These are phyloP conservation scores for Sakesphorus luctuosus DNA, from an alignment of 2,113 vertebrate genomes.

Conservation along the genomic window DNA sequence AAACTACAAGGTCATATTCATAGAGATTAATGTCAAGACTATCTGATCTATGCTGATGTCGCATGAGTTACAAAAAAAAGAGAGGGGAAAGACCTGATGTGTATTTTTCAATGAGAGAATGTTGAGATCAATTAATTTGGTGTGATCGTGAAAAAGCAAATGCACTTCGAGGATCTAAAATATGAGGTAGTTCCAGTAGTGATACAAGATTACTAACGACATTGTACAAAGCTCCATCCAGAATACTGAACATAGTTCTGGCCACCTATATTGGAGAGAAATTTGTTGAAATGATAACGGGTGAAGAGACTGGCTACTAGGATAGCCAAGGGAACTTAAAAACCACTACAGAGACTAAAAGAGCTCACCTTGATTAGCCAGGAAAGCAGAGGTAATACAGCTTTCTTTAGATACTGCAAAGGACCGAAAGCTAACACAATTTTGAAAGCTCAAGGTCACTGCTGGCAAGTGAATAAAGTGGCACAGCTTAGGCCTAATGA, in stretches of 20 bases:
- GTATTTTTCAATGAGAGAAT: neutral
- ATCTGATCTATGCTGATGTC: neutral
- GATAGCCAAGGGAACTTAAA: neutral
- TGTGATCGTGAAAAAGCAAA: neutral
- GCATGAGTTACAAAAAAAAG: neutral
- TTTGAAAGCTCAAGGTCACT: neutral
- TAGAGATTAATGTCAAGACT: neutral
- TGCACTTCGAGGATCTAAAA: neutral
- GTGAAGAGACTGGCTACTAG: neutral
- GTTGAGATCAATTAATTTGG: neutral
- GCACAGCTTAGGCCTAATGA: neutral
- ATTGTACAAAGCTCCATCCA: neutral
- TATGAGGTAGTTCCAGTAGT: neutral
- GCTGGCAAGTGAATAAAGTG: neutral
- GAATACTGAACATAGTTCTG: neutral
- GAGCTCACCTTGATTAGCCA: neutral
- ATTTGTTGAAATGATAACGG: neutral
- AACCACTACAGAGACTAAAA: neutral
- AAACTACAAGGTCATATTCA: neutral
- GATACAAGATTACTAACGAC: neutral
- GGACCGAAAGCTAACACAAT: neutral
- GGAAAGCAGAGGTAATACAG: neutral
- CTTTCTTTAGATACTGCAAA: neutral
- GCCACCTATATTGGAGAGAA: neutral
- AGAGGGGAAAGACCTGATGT: neutral